Base-by-base conservation (phyloP, 1,140 invertebrate species). In the Drosophila cardini region DNA sequence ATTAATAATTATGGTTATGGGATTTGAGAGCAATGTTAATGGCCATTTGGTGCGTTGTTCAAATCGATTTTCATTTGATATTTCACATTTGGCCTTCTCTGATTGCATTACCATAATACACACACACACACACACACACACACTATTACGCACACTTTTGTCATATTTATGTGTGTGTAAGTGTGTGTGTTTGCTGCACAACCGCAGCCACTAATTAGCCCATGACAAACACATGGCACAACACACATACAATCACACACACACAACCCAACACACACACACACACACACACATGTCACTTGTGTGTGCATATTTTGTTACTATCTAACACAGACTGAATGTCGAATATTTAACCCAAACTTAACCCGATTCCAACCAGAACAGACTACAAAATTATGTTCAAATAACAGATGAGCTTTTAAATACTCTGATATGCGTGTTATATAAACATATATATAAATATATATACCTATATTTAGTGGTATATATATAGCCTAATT, bases 1-100 rank as follows among this genome's bases (percentile, higher is more conserved):
- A 86, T 82, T 85, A 86, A 85, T 86, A 85, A 85, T 87, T 82
- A 85, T 87, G 83, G 78, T 72, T 87, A 76, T 85, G 75, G 80
- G 45, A 46, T 76, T 57, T 53, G 52, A 79, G 57, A 63, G 80
- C 76, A 79, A 26, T 84, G 80, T 84, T 84, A 82, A 82, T 82
- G 80, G 64, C 53, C 80, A 67, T 81, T 78, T 58, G 13, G 73
- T 74, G 81, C 69, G 61, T 83, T 72, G 65, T 67, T 79, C 67
- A 69, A 65, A 82, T 85, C 78, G 82, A 86, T 78, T 86, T 81
- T 71, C 70, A 62, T 58, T 65, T 73, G 46, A 58, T 55, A 63
- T 58, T 57, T 79, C 38, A 48, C 67, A 71, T 40, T 72, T 77
- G 56, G 60, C 63, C 63, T 67, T 58, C 55, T 53, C 55, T 53